Evolutionary conservation across 2,113 vertebrate species (phyloP).

Genomic region (Ceyx melanurus): DNA sequence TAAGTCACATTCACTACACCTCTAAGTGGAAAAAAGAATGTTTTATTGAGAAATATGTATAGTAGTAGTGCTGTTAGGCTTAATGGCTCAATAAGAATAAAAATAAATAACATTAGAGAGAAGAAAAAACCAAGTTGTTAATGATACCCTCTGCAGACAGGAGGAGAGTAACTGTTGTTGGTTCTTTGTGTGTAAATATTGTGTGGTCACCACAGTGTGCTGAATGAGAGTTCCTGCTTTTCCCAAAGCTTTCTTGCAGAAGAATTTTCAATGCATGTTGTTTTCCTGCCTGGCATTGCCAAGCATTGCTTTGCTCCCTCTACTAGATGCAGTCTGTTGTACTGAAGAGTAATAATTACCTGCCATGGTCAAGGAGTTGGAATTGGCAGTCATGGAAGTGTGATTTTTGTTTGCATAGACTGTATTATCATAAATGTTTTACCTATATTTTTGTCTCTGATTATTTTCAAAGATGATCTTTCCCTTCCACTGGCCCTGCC

Average conservation of each 20-base stretch:
- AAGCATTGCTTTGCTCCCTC: background rate
- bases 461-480: constrained; percentile 91
- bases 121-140: background rate
- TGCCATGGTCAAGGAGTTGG: background rate
- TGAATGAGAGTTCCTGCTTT: background rate
- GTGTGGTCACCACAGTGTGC: background rate
- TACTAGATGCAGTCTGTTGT: background rate
- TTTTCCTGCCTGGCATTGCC: background rate
- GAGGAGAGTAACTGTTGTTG: background rate
- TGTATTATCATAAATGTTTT: background rate
- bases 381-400: background rate
- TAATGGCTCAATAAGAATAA: background rate
- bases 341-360: background rate
- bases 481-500: constrained; percentile 98
- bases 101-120: background rate
- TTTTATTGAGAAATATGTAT: background rate
- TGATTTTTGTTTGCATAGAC: background rate
- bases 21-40: background rate
- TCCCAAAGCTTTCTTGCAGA: background rate
- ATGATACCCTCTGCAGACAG: background rate
- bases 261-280: background rate
- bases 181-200: background rate
- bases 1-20: constrained; percentile 71
- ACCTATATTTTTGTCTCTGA: background rate
- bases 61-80: background rate